Evolutionary conservation across 2,888 invertebrate species (phyloP), one percentile per base, ranked within the genome.

Genomic region (Pyrrhia umbra): DNA sequence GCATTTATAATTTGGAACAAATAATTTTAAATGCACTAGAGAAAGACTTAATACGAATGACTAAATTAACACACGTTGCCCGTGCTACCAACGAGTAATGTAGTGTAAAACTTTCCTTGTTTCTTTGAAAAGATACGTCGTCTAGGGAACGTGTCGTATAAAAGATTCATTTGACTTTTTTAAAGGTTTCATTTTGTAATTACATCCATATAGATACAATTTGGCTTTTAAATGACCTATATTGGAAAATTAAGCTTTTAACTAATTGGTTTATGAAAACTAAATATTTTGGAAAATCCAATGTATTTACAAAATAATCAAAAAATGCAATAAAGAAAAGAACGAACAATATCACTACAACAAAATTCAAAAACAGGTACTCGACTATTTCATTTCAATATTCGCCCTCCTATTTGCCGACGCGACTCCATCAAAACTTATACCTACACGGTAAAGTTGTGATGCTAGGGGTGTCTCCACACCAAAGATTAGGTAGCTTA

Each of bases 401-500:
- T 54, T 58, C 68, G 54, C 37, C 30, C 46, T 42, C 42, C 50
- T 20, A 47, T 64, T 59, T 40, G 51, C 46, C 51, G 1, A 25
- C 55, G 42, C 51, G 1, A 25, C 55, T 64, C 42, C 46, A 50
- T 66, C 56, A 60, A 50, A 64, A 37, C 62, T 56, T 59, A 59
- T 25, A 55, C 34, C 34, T 34, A 34, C 34, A 34, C 16, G 51
- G 37, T 46, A 45, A 61, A 75, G 54, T 63, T 62, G 30, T 60
- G 8, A 27, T 43, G 56, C 70, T 68, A 66, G 60, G 59, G 69
- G 49, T 71, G 51, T 61, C 55, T 25, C 52, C 43, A 46, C 70
- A 74, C 47, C 71, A 60, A 43, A 67, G 67, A 63, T 75, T 49
- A 62, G 23, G 23, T 56, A 34, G 57, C 42, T 52, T 58, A 40